Conservation (phyloP, 1,140 invertebrate genomes). For the Octopus sinensis region DNA sequence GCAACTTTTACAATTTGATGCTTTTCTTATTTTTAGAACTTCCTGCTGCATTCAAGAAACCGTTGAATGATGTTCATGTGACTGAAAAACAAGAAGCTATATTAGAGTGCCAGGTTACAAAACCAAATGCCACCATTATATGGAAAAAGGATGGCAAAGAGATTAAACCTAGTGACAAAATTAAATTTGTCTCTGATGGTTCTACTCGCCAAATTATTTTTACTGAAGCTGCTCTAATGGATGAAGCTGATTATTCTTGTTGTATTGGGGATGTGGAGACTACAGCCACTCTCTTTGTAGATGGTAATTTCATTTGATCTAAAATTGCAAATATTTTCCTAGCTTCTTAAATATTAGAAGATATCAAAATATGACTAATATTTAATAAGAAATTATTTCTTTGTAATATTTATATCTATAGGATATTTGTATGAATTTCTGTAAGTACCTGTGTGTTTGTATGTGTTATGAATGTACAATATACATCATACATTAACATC, state of each 20-base stretch:
- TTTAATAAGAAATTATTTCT: no score
- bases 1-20: neutral
- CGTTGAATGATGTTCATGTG: conserved; percentile 40
- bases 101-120: conserved; percentile 62
- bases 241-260: conserved; percentile 82
- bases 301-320: conserved; percentile 64
- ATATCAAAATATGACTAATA: no score
- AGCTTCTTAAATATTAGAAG: no score
- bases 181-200: conserved; percentile 49
- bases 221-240: conserved; percentile 72
- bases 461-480: no score
- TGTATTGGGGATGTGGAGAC: conserved; percentile 75
- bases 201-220: conserved; percentile 66
- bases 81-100: conserved; percentile 40
- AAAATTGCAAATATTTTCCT: no score
- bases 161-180: conserved; percentile 40
- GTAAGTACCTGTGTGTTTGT: no score
- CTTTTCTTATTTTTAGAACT: conserved; percentile 33
- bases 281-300: conserved; percentile 78
- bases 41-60: conserved; percentile 46
- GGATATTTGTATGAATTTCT: no score
- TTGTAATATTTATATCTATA: no score
- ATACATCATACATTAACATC: no score
- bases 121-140: conserved; percentile 74
- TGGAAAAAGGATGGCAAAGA: conserved; percentile 78